phyloP scores from a whole-genome alignment of 2,888 invertebrate genomes.

The Galerucella nymphaeae region DNA sequence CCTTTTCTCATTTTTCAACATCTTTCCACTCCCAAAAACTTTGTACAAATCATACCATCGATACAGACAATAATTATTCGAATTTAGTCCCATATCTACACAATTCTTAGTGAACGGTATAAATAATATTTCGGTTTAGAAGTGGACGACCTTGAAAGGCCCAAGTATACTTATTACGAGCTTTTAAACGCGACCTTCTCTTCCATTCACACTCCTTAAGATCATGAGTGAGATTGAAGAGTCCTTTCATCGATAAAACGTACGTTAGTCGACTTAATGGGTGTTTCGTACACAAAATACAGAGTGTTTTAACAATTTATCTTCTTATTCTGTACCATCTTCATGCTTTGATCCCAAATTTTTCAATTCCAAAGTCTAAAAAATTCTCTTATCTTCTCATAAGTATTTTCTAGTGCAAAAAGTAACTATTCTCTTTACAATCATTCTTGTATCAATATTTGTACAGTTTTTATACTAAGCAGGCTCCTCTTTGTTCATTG shows the following conservation, averaged over 20 bases:
- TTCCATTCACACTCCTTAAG: slow-evolving; percentile 19
- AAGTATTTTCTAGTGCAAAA: too few relatives aligned
- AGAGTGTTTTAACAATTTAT: background rate
- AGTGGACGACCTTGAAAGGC: slow-evolving; percentile 61
- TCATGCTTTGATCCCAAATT: too few relatives aligned
- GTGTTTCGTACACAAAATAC: background rate
- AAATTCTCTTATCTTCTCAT: too few relatives aligned
- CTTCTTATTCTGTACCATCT: background rate
- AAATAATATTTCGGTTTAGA: slow-evolving; percentile 52
- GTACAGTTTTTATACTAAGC: too few relatives aligned
- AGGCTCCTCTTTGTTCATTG: too few relatives aligned
- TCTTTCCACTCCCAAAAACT: too few relatives aligned
- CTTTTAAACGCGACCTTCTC: slow-evolving; percentile 49
- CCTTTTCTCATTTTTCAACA: background rate
- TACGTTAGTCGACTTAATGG: background rate
- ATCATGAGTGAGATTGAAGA: slow-evolving; percentile 1
- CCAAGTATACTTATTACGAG: slow-evolving; percentile 46
- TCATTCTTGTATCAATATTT: too few relatives aligned
- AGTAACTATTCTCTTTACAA: too few relatives aligned
- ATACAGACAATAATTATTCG: slow-evolving; percentile 17
- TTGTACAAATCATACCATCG: background rate
- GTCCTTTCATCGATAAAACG: background rate
- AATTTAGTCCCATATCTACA: slow-evolving; percentile 46
- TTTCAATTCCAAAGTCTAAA: too few relatives aligned
- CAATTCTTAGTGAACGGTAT: slow-evolving; percentile 43